Conservation (phyloP, 1,140 invertebrate species). For the Papilio machaon region DNA sequence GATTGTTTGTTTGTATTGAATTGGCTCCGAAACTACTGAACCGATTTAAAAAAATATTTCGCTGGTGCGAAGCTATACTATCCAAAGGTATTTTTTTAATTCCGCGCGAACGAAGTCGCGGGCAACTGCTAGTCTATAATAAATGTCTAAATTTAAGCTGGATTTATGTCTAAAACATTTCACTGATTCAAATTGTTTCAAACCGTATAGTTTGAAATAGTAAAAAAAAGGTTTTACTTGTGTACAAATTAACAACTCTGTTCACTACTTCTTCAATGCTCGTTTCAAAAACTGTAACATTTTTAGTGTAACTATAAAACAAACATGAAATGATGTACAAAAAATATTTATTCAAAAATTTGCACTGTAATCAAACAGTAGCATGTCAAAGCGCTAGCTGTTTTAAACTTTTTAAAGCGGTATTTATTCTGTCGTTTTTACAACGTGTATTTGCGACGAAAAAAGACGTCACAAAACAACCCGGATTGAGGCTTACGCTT, state of each 20-base stretch:
- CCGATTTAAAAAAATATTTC: too few species aligned
- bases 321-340: slow-evolving; percentile 15
- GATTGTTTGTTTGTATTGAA: too few species aligned
- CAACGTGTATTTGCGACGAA: neutral
- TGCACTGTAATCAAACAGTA: slow-evolving; percentile 19
- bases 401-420: slow-evolving; percentile 25
- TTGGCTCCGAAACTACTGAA: too few species aligned
- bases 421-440: slow-evolving; percentile 28
- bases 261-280: neutral
- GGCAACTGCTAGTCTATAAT: too few species aligned
- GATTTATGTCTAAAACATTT: too few species aligned
- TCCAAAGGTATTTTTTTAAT: too few species aligned
- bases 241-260: neutral
- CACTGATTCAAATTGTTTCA: too few species aligned
- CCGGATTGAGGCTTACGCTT: neutral
- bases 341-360: slow-evolving; percentile 17
- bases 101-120: too few species aligned
- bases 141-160: too few species aligned
- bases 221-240: neutral
- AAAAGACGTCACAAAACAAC: neutral
- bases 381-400: slow-evolving; percentile 18
- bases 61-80: too few species aligned
- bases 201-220: too few species aligned
- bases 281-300: neutral
- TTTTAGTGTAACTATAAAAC: neutral